Base-by-base conservation (phyloP, 2,797 vertebrate genomes). In the Antrozous pallidus region DNA sequence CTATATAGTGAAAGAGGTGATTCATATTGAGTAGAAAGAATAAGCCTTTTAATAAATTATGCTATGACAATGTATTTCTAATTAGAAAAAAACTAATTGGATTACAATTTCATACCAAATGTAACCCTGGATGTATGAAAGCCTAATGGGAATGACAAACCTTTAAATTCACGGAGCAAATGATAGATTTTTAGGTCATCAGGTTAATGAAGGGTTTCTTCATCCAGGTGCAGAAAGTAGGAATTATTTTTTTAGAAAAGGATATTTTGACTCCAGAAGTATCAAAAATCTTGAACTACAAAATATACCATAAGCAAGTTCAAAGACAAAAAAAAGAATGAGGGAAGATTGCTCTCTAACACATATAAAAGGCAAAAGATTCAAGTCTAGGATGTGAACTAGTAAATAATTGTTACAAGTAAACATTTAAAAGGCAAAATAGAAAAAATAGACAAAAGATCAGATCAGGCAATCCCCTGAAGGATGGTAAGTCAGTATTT, bases 251-350 rank as follows among this genome's bases (percentile, higher is more conserved):
- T 71, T 42, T 89, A 42, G 26, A 42, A 83, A 95, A 89, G 18
- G 33, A 42, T 80, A 28, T 65, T 63, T 80, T 75, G 79, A 49
- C 36, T 79, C 51, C 40, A 2, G 5, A 93, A 70, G 10, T 36
- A 26, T 49, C 38, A 58, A 85, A 49, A 91, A 78, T 95, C 81
- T 69, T 58, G 31, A 88, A 58, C 80, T 47, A 85, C 31, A 90
- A 81, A 77, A 56, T 40, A 65, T 24, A 47, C 5, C 47, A 74
- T 42, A 78, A 78, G 70, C 8, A 88, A 51, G 31, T 71, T 71
- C 47, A 84, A 93, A 90, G 69, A 86, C 4, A 71, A 88, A 42
- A 70, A 70, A 84, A 56, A 88, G 45, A 88, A 70, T 40, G 61
- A 82, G 36, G 40, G 36, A 94, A 69, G 24, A 82, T 81, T 65